Conservation (phyloP, 2,888 invertebrate genomes). For the Athripsodes cinereus region DNA sequence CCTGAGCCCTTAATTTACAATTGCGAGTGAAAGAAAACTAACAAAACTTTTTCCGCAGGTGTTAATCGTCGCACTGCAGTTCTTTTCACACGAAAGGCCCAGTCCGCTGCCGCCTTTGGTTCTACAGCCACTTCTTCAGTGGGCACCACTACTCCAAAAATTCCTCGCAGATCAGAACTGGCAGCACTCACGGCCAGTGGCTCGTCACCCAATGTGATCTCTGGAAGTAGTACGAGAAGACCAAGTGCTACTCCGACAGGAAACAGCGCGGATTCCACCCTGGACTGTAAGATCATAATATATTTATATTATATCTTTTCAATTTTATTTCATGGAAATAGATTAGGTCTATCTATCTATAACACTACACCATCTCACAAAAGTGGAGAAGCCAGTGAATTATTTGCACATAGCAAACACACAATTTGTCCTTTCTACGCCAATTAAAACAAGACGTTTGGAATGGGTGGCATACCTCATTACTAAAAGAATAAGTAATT, state of each 20-base stretch:
- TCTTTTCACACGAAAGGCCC: conserved; percentile 67
- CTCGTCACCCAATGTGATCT: conserved; percentile 5
- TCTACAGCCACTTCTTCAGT: conserved; percentile 30
- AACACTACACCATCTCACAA: no score
- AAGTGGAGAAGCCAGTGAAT: no score
- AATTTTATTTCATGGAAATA: no score
- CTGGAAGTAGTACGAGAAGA: background rate
- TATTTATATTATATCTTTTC: background rate
- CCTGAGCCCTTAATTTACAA: no score
- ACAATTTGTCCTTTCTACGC: no score
- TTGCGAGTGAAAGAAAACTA: no score
- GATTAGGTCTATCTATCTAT: no score
- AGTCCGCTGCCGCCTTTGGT: conserved; percentile 50
- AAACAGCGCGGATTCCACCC: conserved; percentile 5
- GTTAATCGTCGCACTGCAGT: conserved; percentile 52
- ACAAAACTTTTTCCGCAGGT: no score
- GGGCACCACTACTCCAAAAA: conserved; percentile 10
- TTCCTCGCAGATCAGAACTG: conserved; percentile 20
- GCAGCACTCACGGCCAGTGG: conserved; percentile 11
- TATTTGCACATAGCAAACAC: no score
- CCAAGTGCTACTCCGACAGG: background rate
- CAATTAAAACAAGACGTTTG: no score
- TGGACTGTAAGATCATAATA: conserved; percentile 8
- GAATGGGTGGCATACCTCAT: no score
- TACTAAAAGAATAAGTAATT: no score